phyloP scores from a whole-genome alignment of 30 jellyfish, hydroid and myxozoan species.

The Chrysaora quinquecirrha region DNA sequence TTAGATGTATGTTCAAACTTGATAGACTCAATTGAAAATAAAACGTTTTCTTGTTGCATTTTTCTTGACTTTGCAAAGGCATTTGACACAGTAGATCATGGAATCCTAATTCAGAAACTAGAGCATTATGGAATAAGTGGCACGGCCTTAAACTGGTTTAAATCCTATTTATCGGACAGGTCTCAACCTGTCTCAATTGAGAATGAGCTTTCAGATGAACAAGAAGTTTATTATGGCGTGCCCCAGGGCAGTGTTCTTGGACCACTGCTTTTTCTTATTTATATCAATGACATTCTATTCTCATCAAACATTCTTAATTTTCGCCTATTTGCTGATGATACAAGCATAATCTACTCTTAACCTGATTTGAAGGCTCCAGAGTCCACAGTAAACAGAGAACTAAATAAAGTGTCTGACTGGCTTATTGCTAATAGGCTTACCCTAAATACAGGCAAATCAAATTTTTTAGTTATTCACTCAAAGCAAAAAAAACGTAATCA shows the following conservation, averaged over 20 bases:
- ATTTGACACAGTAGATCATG: neutral
- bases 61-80: too few species aligned
- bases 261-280: neutral
- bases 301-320: conserved; percentile 3
- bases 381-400: conserved; percentile 1
- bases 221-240: neutral
- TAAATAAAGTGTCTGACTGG: conserved; percentile 9
- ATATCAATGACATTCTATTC: conserved; percentile 3
- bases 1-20: too few species aligned
- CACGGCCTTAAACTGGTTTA: neutral
- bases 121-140: neutral
- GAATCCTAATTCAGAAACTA: too few species aligned
- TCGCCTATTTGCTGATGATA: conserved; percentile 13
- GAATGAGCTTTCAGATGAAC: neutral
- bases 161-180: neutral
- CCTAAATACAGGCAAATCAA: neutral
- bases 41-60: too few species aligned
- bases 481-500: neutral
- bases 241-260: neutral
- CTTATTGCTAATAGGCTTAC: neutral
- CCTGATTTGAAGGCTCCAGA: neutral
- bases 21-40: too few species aligned
- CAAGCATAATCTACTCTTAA: conserved; percentile 17
- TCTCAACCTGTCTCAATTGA: neutral
- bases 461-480: neutral